These are phyloP conservation scores for Buceros bicornis DNA, from an alignment of 2,797 vertebrate genomes.

Conservation along the genomic window DNA sequence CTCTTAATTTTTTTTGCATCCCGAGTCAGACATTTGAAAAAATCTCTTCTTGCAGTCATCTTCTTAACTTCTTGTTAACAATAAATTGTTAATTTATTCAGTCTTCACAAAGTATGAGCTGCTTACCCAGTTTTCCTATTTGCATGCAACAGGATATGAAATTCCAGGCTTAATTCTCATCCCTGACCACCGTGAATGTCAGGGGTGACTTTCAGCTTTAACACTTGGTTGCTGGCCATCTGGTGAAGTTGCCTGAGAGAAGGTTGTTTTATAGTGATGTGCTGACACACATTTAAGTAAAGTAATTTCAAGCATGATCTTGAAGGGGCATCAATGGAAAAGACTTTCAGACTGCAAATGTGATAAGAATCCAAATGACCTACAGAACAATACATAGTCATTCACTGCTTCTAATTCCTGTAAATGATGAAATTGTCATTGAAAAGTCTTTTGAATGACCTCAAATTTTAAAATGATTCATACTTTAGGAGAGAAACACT, in stretches of 20 bases:
- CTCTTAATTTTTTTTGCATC: background rate
- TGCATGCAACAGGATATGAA: background rate
- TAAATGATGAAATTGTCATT: background rate
- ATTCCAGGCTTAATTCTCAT: background rate
- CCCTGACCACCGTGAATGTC: background rate
- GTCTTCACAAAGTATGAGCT: background rate
- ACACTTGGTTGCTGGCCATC: background rate
- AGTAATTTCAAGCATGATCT: background rate
- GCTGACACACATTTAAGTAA: background rate
- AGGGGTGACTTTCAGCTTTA: background rate
- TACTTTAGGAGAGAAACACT: background rate
- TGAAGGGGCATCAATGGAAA: background rate
- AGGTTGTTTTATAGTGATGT: background rate
- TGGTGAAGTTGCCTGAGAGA: background rate
- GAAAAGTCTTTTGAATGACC: background rate
- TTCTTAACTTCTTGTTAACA: too few relatives aligned
- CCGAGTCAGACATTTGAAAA: background rate
- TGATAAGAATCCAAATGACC: background rate
- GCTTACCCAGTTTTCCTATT: background rate
- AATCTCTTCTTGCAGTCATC: background rate
- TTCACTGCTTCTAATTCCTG: background rate
- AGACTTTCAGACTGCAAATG: background rate
- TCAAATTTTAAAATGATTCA: background rate
- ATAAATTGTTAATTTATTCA: background rate
- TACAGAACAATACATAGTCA: background rate